Percentiles rank a stretch among this genome's conserved stretches.
Evolutionary conservation across 1,140 invertebrate species (phyloP).

Genomic region (Cydia fagiglandana): DNA sequence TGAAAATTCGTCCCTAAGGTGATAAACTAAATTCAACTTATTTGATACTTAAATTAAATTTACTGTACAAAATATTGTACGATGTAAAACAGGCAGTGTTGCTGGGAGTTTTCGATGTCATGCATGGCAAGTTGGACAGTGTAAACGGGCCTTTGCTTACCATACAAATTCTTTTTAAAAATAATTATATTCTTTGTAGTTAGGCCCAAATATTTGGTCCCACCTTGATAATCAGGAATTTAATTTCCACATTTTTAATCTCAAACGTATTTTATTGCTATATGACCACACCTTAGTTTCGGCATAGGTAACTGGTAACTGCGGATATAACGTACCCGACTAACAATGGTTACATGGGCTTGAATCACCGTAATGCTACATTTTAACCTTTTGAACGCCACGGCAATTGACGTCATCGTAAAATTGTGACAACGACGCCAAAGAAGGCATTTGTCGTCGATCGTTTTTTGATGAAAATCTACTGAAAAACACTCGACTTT

Average conservation of each 20-base stretch:
- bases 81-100: conserved; percentile 57
- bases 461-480: too few relatives aligned
- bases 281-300: neutral
- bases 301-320: neutral
- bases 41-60: conserved; percentile 60
- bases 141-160: neutral
- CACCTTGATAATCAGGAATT: too few relatives aligned
- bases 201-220: too few relatives aligned
- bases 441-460: too few relatives aligned
- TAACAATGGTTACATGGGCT: too few relatives aligned
- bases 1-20: conserved; percentile 68
- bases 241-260: neutral
- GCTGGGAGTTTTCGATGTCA: conserved; percentile 46
- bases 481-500: too few relatives aligned
- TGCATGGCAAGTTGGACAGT: conserved; percentile 34
- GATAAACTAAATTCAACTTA: conserved; percentile 64
- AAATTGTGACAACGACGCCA: too few relatives aligned
- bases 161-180: too few relatives aligned
- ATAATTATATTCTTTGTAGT: too few relatives aligned
- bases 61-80: conserved; percentile 68
- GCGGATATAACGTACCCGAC: too few relatives aligned
- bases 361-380: neutral
- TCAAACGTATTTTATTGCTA: neutral
- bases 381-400: too few relatives aligned
- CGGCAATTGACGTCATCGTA: too few relatives aligned